Percentiles rank a stretch among this genome's conserved stretches.
These are phyloP conservation scores for Lytechinus pictus DNA, from an alignment of 35 echinoderm and acorn worm species.

Conservation along the genomic window DNA sequence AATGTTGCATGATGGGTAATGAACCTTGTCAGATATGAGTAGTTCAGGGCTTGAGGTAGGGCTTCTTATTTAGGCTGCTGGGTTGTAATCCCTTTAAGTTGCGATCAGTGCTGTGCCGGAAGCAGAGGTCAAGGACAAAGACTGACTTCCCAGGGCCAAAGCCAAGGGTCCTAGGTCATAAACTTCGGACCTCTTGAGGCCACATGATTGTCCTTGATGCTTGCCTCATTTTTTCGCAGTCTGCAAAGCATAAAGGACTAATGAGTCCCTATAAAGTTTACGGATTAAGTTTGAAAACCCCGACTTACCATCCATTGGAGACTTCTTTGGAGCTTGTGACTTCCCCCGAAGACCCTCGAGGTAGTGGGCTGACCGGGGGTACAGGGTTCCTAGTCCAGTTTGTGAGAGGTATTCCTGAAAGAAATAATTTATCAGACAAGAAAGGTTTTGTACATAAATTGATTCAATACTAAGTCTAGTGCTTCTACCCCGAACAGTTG, in stretches of 20 bases:
- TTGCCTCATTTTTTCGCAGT: neutral
- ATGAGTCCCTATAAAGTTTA: neutral
- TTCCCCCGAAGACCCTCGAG: neutral
- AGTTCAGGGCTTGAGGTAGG: too few relatives aligned
- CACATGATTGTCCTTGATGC: neutral
- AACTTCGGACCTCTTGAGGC: too few relatives aligned
- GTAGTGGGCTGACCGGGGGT: conserved; percentile 18
- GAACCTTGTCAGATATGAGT: too few relatives aligned
- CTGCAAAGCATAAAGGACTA: neutral
- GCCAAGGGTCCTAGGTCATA: too few relatives aligned
- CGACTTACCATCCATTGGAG: conserved; percentile 29
- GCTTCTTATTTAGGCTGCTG: too few relatives aligned
- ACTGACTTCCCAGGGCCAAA: too few relatives aligned
- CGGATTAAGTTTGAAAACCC: neutral
- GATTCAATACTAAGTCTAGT: too few relatives aligned
- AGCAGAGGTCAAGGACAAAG: too few relatives aligned
- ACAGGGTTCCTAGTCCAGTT: conserved; percentile 23
- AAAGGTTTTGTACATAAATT: neutral
- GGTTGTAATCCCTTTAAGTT: too few relatives aligned
- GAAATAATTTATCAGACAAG: neutral
- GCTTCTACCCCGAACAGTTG: too few relatives aligned
- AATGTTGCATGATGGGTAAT: too few relatives aligned
- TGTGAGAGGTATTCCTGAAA: conserved; percentile 38
- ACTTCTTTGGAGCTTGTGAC: neutral
- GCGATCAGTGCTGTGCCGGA: too few relatives aligned